Evolutionary conservation across 2,113 vertebrate genomes (phyloP).

Genomic region (Guaruba guarouba): DNA sequence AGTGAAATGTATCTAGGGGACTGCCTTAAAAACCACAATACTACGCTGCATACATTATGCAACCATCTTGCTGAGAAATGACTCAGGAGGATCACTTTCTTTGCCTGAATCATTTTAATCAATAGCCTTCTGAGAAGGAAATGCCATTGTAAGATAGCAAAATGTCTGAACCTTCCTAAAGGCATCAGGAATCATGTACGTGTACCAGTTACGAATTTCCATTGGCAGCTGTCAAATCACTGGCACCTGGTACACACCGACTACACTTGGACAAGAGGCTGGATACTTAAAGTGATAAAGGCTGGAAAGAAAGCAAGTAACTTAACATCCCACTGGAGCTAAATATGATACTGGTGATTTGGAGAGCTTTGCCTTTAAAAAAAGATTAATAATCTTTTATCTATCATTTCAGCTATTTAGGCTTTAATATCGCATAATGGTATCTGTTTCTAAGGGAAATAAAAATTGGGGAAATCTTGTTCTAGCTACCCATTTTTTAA

Average conservation of each 20-base stretch:
- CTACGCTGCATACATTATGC: neutral
- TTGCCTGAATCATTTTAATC: constrained; percentile 60
- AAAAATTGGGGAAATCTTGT: neutral
- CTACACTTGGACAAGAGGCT: neutral
- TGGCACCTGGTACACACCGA: accelerated
- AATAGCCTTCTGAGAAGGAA: constrained; percentile 53
- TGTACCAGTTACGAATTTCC: neutral
- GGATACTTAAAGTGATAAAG: neutral
- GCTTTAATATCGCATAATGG: neutral
- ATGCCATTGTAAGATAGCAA: constrained; percentile 30
- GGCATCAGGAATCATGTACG: neutral
- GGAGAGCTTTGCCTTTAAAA: neutral
- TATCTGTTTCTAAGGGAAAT: neutral
- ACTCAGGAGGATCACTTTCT: constrained; percentile 60
- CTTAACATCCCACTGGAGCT: neutral
- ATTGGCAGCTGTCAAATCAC: neutral
- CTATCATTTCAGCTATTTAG: neutral
- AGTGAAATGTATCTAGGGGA: neutral
- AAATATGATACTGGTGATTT: neutral
- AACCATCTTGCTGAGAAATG: constrained; percentile 41
- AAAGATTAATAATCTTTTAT: neutral
- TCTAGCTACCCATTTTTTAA: neutral
- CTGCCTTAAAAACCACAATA: neutral
- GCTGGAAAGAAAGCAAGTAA: neutral
- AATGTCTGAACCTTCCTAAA: constrained; percentile 44